Evolutionary conservation across 2,797 vertebrate species (phyloP).

Genomic region (Ispidina lecontei): DNA sequence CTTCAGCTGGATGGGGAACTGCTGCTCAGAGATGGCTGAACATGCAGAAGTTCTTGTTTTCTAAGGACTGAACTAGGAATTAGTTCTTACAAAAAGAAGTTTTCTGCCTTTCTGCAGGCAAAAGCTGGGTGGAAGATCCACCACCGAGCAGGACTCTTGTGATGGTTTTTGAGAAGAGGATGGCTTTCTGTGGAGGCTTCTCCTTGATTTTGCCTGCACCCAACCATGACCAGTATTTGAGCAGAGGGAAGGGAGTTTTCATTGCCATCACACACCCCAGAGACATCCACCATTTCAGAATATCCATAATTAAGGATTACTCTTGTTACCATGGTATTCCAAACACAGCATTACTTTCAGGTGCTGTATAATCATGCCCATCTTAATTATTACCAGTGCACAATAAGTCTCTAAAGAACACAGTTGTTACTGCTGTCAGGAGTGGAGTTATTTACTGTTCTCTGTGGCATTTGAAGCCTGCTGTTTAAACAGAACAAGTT

Average conservation of each 20-base stretch:
- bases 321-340: background rate
- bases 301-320: conserved; percentile 12
- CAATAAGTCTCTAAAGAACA: conserved; percentile 4
- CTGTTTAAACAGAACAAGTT: conserved; percentile 22
- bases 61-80: background rate
- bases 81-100: background rate
- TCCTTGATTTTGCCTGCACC: background rate
- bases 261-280: background rate
- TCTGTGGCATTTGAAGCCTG: background rate
- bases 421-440: conserved; percentile 20
- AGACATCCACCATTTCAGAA: background rate
- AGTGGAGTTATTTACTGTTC: conserved; percentile 17
- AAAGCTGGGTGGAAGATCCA: background rate
- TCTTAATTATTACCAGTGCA: conserved; percentile 35
- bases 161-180: background rate
- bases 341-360: conserved; percentile 36
- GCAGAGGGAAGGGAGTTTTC: background rate
- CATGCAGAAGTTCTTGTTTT: background rate
- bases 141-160: background rate
- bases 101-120: background rate
- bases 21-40: background rate
- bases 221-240: background rate
- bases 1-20: background rate
- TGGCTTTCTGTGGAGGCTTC: background rate
- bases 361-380: conserved; percentile 19